Evolutionary conservation across 2,888 invertebrate species (phyloP).

Genomic region (Euzophera pinguis): DNA sequence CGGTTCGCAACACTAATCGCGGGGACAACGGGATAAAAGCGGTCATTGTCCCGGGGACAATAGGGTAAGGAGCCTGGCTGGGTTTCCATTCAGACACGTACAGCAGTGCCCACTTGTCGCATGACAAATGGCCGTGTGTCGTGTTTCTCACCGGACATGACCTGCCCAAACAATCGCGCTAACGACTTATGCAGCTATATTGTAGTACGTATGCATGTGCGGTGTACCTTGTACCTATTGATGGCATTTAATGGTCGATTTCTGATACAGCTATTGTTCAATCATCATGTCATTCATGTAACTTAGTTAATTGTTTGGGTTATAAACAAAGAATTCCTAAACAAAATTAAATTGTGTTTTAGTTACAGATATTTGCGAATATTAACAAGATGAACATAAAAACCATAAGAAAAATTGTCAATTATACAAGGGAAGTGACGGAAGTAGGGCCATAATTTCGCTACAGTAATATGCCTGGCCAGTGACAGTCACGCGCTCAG

Average conservation of each 20-base stretch:
- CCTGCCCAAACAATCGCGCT: conserved; percentile 24
- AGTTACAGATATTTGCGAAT: too few relatives aligned
- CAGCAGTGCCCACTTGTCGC: conserved; percentile 10
- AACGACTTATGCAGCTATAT: neutral
- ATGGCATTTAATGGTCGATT: neutral
- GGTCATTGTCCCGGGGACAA: conserved; percentile 36
- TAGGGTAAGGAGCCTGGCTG: conserved; percentile 4
- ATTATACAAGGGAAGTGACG: neutral
- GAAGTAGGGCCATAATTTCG: neutral
- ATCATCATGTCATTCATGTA: too few relatives aligned
- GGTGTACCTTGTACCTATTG: neutral
- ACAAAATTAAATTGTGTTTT: too few relatives aligned
- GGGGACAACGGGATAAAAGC: conserved; percentile 30
- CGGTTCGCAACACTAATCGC: conserved; percentile 34
- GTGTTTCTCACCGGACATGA: conserved; percentile 32
- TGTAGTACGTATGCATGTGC: neutral
- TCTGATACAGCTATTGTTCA: neutral
- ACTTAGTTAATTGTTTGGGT: too few relatives aligned
- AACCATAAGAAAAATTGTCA: neutral
- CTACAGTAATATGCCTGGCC: neutral
- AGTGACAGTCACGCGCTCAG: conserved; percentile 12
- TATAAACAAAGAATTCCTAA: too few relatives aligned
- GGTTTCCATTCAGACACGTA: conserved; percentile 11
- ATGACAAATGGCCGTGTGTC: conserved; percentile 50
- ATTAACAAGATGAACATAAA: too few relatives aligned